Conservation (phyloP, 2,888 invertebrate species). For the Aphelenchoides bicaudatus region DNA sequence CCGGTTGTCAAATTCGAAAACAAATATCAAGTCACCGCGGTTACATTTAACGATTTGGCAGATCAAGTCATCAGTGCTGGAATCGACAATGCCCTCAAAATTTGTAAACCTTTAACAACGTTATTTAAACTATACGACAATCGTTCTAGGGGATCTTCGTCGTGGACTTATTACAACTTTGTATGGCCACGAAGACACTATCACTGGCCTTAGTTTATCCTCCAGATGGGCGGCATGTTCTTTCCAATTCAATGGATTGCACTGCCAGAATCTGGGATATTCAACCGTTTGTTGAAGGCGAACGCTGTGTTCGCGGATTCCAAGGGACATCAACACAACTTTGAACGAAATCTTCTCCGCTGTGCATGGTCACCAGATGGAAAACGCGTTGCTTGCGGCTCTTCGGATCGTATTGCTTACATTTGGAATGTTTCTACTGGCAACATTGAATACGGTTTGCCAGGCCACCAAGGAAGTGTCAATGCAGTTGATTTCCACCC, state of each 20-base stretch:
- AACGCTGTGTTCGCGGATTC: slow-evolving; percentile 84
- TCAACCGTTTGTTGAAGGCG: slow-evolving; percentile 80
- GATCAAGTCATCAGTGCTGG: slow-evolving; percentile 91
- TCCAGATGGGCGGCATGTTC: slow-evolving; percentile 71
- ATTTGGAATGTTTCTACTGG: slow-evolving; percentile 93
- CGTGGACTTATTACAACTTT: slow-evolving; percentile 76
- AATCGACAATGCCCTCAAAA: slow-evolving; percentile 91
- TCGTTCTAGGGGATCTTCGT: slow-evolving; percentile 83
- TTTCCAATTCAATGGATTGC: slow-evolving; percentile 95
- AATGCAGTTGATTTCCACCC: slow-evolving; percentile 94
- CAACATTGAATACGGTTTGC: slow-evolving; percentile 75
- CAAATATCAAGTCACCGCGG: slow-evolving; percentile 70
- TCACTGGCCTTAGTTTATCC: slow-evolving; percentile 82
- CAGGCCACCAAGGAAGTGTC: slow-evolving; percentile 94
- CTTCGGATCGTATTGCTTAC: slow-evolving; percentile 83
- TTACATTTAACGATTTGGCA: slow-evolving; percentile 88
- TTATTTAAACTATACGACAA: no score
- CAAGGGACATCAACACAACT: slow-evolving; percentile 93
- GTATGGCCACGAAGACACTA: slow-evolving; percentile 88
- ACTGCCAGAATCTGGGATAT: slow-evolving; percentile 94
- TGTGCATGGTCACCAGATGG: slow-evolving; percentile 93
- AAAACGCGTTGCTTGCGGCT: slow-evolving; percentile 83
- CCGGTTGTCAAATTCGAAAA: slow-evolving; percentile 68
- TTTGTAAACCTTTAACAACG: slow-evolving; percentile 45
- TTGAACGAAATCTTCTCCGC: slow-evolving; percentile 88